Conservation (phyloP, 1,140 invertebrate species). For the Neelides sp. region DNA sequence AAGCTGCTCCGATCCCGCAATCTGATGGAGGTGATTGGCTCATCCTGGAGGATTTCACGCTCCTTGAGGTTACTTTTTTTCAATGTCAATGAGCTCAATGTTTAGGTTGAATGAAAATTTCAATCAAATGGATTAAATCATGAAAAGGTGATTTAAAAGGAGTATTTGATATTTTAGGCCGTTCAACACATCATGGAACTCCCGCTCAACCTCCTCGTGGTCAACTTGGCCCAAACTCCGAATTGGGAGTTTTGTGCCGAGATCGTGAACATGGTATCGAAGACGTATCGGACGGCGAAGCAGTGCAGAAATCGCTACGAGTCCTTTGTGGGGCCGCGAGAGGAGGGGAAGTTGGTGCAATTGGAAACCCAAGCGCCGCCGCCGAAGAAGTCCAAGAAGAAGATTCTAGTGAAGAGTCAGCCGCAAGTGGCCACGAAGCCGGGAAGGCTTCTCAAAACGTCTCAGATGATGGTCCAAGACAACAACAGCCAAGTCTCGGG, state of each 20-base stretch:
- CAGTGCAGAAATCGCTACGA: conserved; percentile 69
- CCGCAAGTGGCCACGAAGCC: conserved; percentile 42
- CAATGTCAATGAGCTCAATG: background rate
- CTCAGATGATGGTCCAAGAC: conserved; percentile 67
- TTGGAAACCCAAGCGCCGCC: conserved; percentile 37
- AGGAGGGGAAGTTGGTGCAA: conserved; percentile 72
- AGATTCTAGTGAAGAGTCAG: conserved; percentile 16
- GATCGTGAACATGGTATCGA: conserved; percentile 66
- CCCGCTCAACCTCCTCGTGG: conserved; percentile 59
- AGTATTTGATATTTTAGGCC: conserved; percentile 42
- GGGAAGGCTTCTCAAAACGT: conserved; percentile 60
- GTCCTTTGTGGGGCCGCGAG: conserved; percentile 62
- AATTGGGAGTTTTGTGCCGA: conserved; percentile 95
- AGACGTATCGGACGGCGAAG: conserved; percentile 71
- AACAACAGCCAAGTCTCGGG: conserved; percentile 64
- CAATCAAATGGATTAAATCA: background rate
- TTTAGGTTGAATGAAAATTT: background rate
- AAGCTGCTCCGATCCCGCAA: conserved; percentile 39
- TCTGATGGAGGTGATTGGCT: conserved; percentile 68
- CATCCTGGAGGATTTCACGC: conserved; percentile 74
- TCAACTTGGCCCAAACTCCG: conserved; percentile 69
- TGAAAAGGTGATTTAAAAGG: background rate
- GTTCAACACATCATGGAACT: conserved; percentile 70
- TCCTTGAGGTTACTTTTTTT: conserved; percentile 46
- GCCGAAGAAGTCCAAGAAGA: conserved; percentile 32